These are phyloP conservation scores for Phortica okadai DNA, from an alignment of 2,888 invertebrate genomes.

Conservation along the genomic window DNA sequence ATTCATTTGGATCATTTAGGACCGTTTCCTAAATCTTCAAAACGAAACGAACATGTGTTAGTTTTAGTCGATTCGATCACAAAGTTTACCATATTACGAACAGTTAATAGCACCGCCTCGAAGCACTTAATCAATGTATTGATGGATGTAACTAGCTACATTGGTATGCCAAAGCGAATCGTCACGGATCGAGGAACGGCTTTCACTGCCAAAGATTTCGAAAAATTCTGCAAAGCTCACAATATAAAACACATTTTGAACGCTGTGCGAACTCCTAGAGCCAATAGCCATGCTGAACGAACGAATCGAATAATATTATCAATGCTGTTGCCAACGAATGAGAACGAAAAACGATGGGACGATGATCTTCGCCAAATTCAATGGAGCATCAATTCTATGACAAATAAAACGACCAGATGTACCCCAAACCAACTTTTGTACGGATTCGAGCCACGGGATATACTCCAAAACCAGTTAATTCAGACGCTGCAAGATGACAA, in stretches of 20 bases:
- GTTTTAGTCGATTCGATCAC: slow-evolving; percentile 28
- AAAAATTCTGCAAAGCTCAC: slow-evolving; percentile 22
- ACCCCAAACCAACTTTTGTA: too few species aligned
- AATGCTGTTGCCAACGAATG: slow-evolving; percentile 25
- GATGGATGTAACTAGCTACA: slow-evolving; percentile 27
- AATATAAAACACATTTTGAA: slow-evolving; percentile 42
- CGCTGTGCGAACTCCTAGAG: slow-evolving; percentile 15
- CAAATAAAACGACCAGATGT: too few species aligned
- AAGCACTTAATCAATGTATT: slow-evolving; percentile 25
- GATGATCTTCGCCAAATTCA: background rate
- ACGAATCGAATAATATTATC: slow-evolving; percentile 40
- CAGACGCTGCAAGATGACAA: background rate
- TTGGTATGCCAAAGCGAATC: slow-evolving; percentile 36
- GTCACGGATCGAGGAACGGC: slow-evolving; percentile 25
- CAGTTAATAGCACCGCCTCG: slow-evolving; percentile 38
- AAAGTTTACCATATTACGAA: slow-evolving; percentile 34
- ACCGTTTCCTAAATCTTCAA: slow-evolving; percentile 13
- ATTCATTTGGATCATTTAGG: slow-evolving; percentile 38
- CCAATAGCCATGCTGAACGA: slow-evolving; percentile 44
- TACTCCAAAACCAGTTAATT: background rate
- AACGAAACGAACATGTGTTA: slow-evolving; percentile 25
- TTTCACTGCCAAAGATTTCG: slow-evolving; percentile 41
- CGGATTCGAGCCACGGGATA: background rate
- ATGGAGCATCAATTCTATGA: too few species aligned
- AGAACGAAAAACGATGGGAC: slow-evolving; percentile 15